Conservation (phyloP, 2,888 invertebrate species). For the Patella caerulea region DNA sequence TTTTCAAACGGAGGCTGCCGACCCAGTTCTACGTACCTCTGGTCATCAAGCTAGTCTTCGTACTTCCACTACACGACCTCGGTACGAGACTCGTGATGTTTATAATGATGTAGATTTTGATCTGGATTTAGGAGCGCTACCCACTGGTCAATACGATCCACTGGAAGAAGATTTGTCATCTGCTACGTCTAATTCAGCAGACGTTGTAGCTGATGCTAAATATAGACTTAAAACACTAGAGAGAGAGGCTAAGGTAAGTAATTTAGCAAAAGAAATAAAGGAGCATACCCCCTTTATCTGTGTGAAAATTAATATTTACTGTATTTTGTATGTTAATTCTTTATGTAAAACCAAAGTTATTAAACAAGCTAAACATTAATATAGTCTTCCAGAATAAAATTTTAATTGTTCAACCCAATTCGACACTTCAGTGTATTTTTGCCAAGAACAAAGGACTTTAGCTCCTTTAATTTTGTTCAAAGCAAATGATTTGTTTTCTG, state of each 20-base stretch:
- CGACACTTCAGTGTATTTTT: too few species aligned
- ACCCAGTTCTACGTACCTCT: background rate
- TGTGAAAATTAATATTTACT: too few species aligned
- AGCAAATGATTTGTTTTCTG: too few species aligned
- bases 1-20: conserved; percentile 12
- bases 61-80: background rate
- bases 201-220: conserved; percentile 65
- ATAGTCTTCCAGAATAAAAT: too few species aligned
- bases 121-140: conserved; percentile 36
- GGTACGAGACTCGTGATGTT: conserved; percentile 25
- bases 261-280: too few species aligned
- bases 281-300: too few species aligned
- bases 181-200: conserved; percentile 52
- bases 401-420: too few species aligned
- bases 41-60: conserved; percentile 2
- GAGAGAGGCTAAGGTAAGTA: conserved; percentile 63
- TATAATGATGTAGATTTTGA: conserved; percentile 57
- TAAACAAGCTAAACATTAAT: too few species aligned
- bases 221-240: conserved; percentile 64
- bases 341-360: too few species aligned
- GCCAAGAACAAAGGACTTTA: too few species aligned
- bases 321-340: too few species aligned
- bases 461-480: too few species aligned
- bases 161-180: conserved; percentile 56
- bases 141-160: conserved; percentile 42